Percentiles rank a stretch among this genome's conserved stretches.
These are phyloP conservation scores for Pangasius krempfi DNA, from an alignment of 2,797 vertebrate genomes.

Conservation along the genomic window DNA sequence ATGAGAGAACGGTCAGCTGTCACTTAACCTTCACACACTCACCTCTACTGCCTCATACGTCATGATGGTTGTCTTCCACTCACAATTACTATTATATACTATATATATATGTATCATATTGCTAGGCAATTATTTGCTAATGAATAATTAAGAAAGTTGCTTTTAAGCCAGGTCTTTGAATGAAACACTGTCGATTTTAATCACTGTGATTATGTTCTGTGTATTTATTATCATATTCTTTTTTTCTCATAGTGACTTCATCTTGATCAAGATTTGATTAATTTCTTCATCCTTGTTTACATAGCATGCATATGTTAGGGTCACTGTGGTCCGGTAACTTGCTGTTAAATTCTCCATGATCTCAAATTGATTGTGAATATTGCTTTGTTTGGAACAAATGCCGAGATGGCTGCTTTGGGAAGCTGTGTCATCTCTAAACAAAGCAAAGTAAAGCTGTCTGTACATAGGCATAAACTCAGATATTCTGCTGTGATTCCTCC, in stretches of 20 bases:
- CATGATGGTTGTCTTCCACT: neutral
- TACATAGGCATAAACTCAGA: neutral
- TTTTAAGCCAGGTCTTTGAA: neutral
- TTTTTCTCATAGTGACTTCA: neutral
- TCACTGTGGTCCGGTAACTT: neutral
- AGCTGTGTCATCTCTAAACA: constrained; percentile 13
- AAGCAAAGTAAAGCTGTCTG: constrained; percentile 11
- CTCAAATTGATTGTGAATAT: neutral
- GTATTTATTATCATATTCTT: neutral
- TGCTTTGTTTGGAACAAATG: constrained; percentile 23
- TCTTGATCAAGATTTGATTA: neutral
- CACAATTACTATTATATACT: neutral
- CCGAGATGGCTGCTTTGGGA: neutral
- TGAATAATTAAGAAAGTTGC: neutral
- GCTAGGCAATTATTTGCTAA: neutral
- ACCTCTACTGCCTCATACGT: neutral
- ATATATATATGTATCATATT: neutral
- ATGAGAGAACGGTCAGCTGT: neutral
- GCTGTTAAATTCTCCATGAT: neutral
- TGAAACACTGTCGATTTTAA: neutral
- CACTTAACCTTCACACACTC: neutral
- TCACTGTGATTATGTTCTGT: neutral
- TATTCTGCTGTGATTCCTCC: neutral
- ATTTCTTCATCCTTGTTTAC: neutral
- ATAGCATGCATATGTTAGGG: too few relatives aligned